phyloP scores from a whole-genome alignment of 2,888 invertebrate genomes.

The Orthosia cruda region DNA sequence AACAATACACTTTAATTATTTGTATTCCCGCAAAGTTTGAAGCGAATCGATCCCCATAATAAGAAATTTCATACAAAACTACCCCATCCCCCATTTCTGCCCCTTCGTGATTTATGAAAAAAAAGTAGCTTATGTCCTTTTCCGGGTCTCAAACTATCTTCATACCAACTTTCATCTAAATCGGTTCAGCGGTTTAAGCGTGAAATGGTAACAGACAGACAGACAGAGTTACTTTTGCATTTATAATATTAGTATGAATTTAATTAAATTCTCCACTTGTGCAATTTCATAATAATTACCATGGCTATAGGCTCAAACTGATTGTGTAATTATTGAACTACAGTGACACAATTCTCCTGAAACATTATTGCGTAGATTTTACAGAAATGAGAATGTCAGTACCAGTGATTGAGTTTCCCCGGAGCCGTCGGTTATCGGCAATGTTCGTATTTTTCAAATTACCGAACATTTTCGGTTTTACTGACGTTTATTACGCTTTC shows the following conservation, averaged over 20 bases:
- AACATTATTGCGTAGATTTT: neutral
- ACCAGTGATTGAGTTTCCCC: conserved; percentile 42
- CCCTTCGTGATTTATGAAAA: too few relatives aligned
- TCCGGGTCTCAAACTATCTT: too few relatives aligned
- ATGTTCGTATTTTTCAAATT: conserved; percentile 5
- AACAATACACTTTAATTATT: too few relatives aligned
- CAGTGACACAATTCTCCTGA: neutral
- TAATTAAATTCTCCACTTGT: neutral
- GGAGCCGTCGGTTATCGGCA: neutral
- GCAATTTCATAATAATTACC: neutral
- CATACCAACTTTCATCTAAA: too few relatives aligned
- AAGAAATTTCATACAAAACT: too few relatives aligned
- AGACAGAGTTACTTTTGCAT: too few relatives aligned
- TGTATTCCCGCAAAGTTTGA: too few relatives aligned
- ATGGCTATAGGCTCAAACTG: neutral
- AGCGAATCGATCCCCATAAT: too few relatives aligned
- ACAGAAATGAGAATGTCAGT: conserved; percentile 41
- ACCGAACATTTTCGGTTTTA: conserved; percentile 10
- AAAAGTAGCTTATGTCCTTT: too few relatives aligned
- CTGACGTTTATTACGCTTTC: conserved; percentile 32
- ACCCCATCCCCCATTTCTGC: too few relatives aligned
- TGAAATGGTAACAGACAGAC: too few relatives aligned
- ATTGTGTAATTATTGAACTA: neutral
- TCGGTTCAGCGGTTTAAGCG: too few relatives aligned
- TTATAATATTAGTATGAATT: neutral